Evolutionary conservation across 2,113 vertebrate species (phyloP).

Genomic region (Apteryx mantelli): DNA sequence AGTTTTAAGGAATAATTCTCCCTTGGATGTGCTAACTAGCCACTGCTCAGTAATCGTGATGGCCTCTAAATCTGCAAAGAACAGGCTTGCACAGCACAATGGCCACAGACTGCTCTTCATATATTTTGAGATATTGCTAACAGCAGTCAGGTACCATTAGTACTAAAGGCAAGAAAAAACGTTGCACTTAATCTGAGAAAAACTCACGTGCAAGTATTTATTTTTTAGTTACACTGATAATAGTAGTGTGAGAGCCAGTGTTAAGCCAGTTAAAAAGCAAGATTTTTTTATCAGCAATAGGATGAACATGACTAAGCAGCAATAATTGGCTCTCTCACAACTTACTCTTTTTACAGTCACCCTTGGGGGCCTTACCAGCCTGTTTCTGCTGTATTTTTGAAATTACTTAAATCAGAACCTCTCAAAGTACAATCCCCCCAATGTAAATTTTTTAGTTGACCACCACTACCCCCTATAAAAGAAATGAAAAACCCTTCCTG

Average conservation of each 20-base stretch:
- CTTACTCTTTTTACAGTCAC: not conserved
- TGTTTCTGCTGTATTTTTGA: not conserved
- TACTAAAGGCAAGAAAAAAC: not conserved
- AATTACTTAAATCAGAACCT: not conserved
- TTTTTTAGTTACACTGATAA: not conserved
- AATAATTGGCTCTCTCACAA: not conserved
- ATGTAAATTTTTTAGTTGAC: not conserved
- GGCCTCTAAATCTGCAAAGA: not conserved
- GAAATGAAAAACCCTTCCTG: not conserved
- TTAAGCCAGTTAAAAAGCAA: not conserved
- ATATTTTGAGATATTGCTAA: rapidly evolving
- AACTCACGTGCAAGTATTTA: not conserved
- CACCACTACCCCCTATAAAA: not conserved
- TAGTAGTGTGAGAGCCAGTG: not conserved
- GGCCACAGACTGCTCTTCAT: not conserved
- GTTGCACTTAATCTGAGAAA: not conserved
- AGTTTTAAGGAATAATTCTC: not conserved
- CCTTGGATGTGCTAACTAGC: not conserved
- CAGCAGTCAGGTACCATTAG: not conserved
- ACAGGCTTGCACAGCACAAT: not conserved
- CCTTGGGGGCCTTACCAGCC: not conserved
- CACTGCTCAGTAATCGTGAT: rapidly evolving
- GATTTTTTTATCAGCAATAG: not conserved
- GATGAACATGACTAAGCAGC: not conserved
- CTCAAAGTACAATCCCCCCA: not conserved